A percentile compares a stretch with the other conserved stretches of the same genome.
phyloP scores from a whole-genome alignment of 2,888 invertebrate species.

The Loripinus fragilis region DNA sequence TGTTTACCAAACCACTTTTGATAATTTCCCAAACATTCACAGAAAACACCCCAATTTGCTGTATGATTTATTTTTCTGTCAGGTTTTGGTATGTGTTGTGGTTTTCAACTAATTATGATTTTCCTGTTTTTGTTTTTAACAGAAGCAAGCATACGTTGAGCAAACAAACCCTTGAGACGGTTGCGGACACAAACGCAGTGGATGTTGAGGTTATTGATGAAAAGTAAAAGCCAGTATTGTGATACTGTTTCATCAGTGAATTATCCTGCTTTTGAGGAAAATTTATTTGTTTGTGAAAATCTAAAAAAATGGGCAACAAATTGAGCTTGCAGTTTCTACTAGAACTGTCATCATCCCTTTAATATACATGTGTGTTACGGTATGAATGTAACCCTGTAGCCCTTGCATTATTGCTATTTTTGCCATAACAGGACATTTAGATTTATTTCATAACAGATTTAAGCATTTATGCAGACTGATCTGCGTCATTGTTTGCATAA shows the following conservation, averaged over 20 bases:
- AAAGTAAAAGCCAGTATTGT: constrained; percentile 18
- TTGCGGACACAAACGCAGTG: constrained; percentile 5
- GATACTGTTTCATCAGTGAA: not conserved
- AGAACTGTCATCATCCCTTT: no score
- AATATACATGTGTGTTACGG: no score
- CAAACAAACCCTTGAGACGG: constrained; percentile 7
- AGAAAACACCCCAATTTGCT: no score
- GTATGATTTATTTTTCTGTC: not conserved
- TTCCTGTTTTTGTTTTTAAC: not conserved
- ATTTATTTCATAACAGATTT: no score
- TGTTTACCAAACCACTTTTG: no score
- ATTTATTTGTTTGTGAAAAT: not conserved
- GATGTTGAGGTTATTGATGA: constrained; percentile 7
- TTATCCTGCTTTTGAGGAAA: not conserved
- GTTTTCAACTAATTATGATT: not conserved
- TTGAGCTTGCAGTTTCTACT: no score
- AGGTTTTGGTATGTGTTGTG: not conserved
- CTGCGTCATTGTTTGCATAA: no score
- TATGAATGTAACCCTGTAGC: no score
- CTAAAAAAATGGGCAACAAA: not conserved
- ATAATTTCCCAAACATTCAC: no score
- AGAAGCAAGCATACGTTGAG: constrained; percentile 11
- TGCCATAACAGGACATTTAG: no score
- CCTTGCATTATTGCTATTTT: no score
- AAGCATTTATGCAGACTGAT: no score